Conservation (phyloP, 2,797 vertebrate genomes). For the Halcyon badia region DNA sequence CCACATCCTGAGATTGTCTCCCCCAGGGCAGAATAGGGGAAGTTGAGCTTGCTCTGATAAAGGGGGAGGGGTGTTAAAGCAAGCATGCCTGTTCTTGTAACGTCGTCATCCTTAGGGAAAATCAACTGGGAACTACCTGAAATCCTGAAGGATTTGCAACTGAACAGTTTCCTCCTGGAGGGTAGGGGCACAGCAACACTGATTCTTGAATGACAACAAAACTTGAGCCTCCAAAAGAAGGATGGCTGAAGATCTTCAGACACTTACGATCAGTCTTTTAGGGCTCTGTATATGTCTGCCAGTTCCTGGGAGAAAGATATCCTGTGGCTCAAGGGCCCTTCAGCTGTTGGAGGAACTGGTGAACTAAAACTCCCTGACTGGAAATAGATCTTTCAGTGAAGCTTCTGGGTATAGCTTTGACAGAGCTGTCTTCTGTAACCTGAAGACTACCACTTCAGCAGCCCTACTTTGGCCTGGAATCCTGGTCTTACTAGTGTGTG, state of each 20-base stretch:
- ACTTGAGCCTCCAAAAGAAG: neutral
- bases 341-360: neutral
- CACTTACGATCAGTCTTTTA: fast-evolving
- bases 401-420: neutral
- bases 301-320: neutral
- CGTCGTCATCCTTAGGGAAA: neutral
- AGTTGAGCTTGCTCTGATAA: slow-evolving; percentile 52
- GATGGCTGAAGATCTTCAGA: neutral
- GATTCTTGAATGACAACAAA: neutral
- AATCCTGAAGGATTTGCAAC: neutral
- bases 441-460: neutral
- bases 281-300: neutral
- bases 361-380: neutral
- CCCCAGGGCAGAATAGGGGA: slow-evolving; percentile 71
- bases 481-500: neutral
- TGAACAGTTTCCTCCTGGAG: neutral
- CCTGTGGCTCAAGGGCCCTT: neutral
- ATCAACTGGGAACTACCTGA: neutral
- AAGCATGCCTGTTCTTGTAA: slow-evolving; percentile 19
- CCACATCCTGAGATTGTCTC: slow-evolving; percentile 74
- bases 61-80: slow-evolving; percentile 67
- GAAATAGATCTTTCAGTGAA: neutral
- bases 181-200: neutral
- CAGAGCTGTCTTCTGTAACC: neutral
- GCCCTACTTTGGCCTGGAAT: neutral